Evolutionary conservation across 1,140 invertebrate genomes (phyloP).

Genomic region (Drosophila mauritiana): DNA sequence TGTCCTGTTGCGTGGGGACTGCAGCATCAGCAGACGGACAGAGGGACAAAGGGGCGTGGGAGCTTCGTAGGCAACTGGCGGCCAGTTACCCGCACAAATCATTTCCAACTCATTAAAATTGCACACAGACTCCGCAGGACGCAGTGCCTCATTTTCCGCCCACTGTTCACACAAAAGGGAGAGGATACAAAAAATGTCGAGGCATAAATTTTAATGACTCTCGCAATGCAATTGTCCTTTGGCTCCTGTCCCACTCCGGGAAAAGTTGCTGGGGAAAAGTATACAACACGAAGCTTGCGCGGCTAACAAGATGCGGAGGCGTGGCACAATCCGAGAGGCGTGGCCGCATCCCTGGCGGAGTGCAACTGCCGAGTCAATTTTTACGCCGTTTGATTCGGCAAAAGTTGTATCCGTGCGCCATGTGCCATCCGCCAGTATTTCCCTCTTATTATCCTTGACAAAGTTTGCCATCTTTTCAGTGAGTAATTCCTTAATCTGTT

Average conservation of each 20-base stretch:
- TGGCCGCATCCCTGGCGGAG: slow-evolving; percentile 22
- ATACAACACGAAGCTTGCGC: slow-evolving; percentile 24
- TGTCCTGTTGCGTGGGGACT: slow-evolving; percentile 54
- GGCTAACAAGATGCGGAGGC: slow-evolving; percentile 39
- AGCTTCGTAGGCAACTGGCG: slow-evolving; percentile 20
- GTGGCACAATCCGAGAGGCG: slow-evolving; percentile 13
- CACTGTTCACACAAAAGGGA: slow-evolving; percentile 26
- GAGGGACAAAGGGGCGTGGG: background rate
- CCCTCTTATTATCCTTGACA: slow-evolving; percentile 17
- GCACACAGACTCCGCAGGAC: slow-evolving; percentile 48
- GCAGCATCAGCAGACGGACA: slow-evolving; percentile 20
- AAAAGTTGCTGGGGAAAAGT: slow-evolving; percentile 34
- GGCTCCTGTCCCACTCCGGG: slow-evolving; percentile 16
- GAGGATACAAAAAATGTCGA: slow-evolving; percentile 16
- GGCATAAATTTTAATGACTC: slow-evolving; percentile 80
- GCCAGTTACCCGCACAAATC: slow-evolving; percentile 77
- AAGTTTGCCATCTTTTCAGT: slow-evolving; percentile 38
- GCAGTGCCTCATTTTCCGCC: background rate
- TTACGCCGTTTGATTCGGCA: slow-evolving; percentile 68
- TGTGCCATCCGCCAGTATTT: background rate
- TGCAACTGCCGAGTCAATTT: slow-evolving; percentile 62
- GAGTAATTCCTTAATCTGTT: slow-evolving; percentile 62
- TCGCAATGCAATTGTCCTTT: slow-evolving; percentile 74
- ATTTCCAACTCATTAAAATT: slow-evolving; percentile 83
- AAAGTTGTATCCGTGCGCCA: slow-evolving; percentile 61